phyloP scores from a whole-genome alignment of 2,888 invertebrate genomes.

The Malthinus seriepunctatus region DNA sequence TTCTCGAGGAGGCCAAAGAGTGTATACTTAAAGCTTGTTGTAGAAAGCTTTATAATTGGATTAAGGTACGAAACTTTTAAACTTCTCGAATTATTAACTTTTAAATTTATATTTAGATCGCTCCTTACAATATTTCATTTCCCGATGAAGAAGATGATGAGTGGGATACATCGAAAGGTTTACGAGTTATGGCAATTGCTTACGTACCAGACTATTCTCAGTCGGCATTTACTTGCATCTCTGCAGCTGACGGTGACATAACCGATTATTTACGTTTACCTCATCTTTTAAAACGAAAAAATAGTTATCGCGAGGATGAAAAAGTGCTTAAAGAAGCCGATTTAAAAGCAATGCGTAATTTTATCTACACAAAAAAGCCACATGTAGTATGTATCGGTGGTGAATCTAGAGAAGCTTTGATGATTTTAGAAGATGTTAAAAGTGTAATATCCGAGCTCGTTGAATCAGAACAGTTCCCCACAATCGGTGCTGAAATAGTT shows the following conservation, averaged over 20 bases:
- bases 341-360: slow-evolving; percentile 71
- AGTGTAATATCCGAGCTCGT: slow-evolving; percentile 74
- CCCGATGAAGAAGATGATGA: slow-evolving; percentile 90
- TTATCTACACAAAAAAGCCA: slow-evolving; percentile 88
- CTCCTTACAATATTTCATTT: slow-evolving; percentile 75
- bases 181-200: slow-evolving; percentile 85
- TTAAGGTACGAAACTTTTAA: slow-evolving; percentile 61
- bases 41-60: slow-evolving; percentile 85
- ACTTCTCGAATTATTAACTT: background rate
- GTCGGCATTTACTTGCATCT: slow-evolving; percentile 85
- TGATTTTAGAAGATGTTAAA: slow-evolving; percentile 77
- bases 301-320: slow-evolving; percentile 70
- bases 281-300: slow-evolving; percentile 81
- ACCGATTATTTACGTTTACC: slow-evolving; percentile 89
- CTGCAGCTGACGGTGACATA: slow-evolving; percentile 89
- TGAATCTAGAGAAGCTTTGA: slow-evolving; percentile 85
- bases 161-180: slow-evolving; percentile 83
- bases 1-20: slow-evolving; percentile 87
- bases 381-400: slow-evolving; percentile 84
- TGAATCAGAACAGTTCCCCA: slow-evolving; percentile 85
- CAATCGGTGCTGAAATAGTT: slow-evolving; percentile 85
- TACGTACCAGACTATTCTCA: slow-evolving; percentile 84
- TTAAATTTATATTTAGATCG: slow-evolving; percentile 44
- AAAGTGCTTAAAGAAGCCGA: slow-evolving; percentile 67
- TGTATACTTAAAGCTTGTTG: slow-evolving; percentile 82